phyloP scores from a whole-genome alignment of 2,113 vertebrate species.

The Psettodes erumei region DNA sequence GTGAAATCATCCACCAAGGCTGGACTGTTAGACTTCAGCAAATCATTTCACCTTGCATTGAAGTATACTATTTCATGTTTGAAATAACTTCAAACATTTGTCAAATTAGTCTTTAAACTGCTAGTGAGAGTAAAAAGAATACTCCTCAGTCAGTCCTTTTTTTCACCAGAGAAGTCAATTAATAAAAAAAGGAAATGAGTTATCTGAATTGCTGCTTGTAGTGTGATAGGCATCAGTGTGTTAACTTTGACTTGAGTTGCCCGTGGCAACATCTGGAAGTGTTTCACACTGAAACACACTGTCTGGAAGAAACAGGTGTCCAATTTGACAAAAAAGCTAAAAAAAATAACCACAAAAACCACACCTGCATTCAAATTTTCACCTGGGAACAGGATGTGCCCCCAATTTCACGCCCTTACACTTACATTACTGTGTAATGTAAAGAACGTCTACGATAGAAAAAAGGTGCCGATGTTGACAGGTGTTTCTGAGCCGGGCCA shows the following conservation, averaged over 20 bases:
- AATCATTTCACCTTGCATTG: background rate
- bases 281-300: background rate
- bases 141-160: background rate
- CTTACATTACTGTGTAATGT: no score
- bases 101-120: background rate
- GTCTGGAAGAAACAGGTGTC: background rate
- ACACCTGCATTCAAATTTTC: background rate
- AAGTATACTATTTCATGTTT: background rate
- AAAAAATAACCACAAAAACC: background rate
- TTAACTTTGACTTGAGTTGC: background rate
- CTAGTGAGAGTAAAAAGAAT: background rate
- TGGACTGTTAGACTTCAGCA: background rate
- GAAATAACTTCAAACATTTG: background rate
- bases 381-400: background rate
- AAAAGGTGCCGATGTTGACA: constrained; percentile 7
- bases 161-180: background rate
- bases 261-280: background rate
- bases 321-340: background rate
- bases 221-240: background rate
- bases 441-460: no score
- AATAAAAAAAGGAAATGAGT: background rate
- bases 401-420: background rate
- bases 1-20: background rate
- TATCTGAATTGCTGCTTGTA: background rate
- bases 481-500: constrained; percentile 19